phyloP scores from a whole-genome alignment of 2,113 vertebrate species.

The Bagarius yarrelli region DNA sequence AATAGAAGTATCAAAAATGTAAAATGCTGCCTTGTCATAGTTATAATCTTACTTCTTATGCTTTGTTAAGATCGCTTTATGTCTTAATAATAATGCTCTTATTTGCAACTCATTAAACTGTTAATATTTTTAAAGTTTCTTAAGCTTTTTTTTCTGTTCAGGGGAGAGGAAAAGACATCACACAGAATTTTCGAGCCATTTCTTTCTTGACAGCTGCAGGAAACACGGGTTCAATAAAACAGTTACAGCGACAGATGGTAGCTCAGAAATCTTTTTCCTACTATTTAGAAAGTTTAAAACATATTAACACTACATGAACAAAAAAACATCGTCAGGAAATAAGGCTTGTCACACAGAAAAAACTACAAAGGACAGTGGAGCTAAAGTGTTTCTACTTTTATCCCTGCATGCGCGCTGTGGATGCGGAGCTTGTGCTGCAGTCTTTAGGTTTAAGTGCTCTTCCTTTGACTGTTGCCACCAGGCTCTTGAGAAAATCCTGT shows the following conservation, averaged over 20 bases:
- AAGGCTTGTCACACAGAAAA: slow-evolving; percentile 25
- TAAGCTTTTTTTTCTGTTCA: slow-evolving; percentile 25
- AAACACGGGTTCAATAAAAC: slow-evolving; percentile 39
- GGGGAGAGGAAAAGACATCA: slow-evolving; percentile 4
- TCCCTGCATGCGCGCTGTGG: neutral
- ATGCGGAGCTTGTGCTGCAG: neutral
- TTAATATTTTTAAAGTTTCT: slow-evolving; percentile 27
- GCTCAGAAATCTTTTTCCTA: slow-evolving; percentile 29
- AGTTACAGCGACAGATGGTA: slow-evolving; percentile 38
- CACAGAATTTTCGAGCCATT: slow-evolving; percentile 11
- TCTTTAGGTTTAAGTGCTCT: slow-evolving; percentile 14
- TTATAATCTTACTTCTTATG: neutral
- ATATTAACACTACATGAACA: slow-evolving; percentile 31
- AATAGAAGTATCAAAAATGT: slow-evolving; percentile 18
- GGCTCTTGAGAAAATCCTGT: slow-evolving; percentile 1
- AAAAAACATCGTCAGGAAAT: slow-evolving; percentile 25
- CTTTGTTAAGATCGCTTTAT: neutral
- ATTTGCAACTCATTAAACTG: slow-evolving; percentile 26
- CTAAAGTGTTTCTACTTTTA: neutral
- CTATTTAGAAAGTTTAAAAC: slow-evolving; percentile 41
- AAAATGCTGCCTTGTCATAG: neutral
- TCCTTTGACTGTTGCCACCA: slow-evolving; percentile 10
- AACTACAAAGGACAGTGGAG: neutral
- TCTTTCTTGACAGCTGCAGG: slow-evolving; percentile 14
- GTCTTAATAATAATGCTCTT: slow-evolving; percentile 5